Evolutionary conservation across 2,113 vertebrate species (phyloP).

Genomic region (Aspiorhynchus laticeps): DNA sequence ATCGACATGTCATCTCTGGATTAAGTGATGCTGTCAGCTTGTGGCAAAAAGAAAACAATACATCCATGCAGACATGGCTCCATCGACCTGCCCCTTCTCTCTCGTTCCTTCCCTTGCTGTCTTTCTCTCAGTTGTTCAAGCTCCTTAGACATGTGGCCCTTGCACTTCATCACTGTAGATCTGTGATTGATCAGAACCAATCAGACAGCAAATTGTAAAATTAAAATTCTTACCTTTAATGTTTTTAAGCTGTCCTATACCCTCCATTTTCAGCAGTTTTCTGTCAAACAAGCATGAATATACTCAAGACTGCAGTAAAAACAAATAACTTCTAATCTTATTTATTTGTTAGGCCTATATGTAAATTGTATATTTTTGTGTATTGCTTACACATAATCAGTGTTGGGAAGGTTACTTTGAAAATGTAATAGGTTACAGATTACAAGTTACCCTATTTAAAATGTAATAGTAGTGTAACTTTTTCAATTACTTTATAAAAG

Average conservation of each 20-base stretch:
- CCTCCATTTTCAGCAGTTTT: neutral
- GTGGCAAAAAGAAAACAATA: constrained; percentile 53
- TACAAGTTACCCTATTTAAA: no score
- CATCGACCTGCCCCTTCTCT: constrained; percentile 49
- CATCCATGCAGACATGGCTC: constrained; percentile 53
- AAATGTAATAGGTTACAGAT: no score
- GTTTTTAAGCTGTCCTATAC: neutral
- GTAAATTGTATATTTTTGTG: no score
- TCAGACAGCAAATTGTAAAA: constrained; percentile 5
- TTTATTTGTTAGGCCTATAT: no score
- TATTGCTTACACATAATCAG: no score
- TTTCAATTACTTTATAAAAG: no score
- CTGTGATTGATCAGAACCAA: constrained; percentile 58
- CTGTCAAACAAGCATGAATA: neutral
- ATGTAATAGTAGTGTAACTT: no score
- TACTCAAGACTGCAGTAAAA: neutral
- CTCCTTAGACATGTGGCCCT: neutral
- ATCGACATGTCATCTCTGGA: constrained; percentile 52
- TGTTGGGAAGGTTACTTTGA: no score
- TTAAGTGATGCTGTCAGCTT: constrained; percentile 55
- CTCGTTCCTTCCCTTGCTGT: neutral
- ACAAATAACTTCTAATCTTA: no score
- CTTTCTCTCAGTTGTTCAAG: neutral
- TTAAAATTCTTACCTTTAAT: neutral
- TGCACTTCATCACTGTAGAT: constrained; percentile 49